Conservation (phyloP, 1,140 invertebrate species). For the Campoletis sonorensis region DNA sequence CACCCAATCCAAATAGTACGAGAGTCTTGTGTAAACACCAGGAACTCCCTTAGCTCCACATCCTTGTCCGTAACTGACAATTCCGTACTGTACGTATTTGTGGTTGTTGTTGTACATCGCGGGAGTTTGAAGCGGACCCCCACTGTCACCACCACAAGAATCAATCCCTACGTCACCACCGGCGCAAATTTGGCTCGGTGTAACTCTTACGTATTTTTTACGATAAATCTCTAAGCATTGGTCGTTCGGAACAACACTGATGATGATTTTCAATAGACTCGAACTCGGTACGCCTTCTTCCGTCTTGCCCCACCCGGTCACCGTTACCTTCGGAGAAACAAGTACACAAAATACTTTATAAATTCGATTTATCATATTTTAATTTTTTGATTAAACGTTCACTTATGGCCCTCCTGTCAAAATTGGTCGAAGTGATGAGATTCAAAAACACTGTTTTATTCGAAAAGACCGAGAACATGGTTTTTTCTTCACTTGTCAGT, state of each 20-base stretch:
- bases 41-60: constrained; percentile 78
- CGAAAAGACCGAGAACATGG: too few relatives aligned
- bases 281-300: constrained; percentile 72
- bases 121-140: constrained; percentile 74
- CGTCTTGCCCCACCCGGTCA: constrained; percentile 81
- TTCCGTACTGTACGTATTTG: constrained; percentile 73
- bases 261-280: constrained; percentile 75
- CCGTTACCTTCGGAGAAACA: constrained; percentile 60
- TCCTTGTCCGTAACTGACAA: constrained; percentile 77
- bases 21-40: constrained; percentile 80
- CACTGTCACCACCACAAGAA: constrained; percentile 75
- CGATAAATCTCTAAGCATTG: constrained; percentile 75
- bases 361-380: neutral
- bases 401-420: too few relatives aligned
- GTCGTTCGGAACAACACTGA: constrained; percentile 72
- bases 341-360: neutral
- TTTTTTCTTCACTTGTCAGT: too few relatives aligned
- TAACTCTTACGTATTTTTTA: constrained; percentile 65
- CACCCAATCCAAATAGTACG: constrained; percentile 82
- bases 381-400: too few relatives aligned
- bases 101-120: constrained; percentile 58
- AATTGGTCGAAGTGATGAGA: too few relatives aligned
- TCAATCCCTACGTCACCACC: constrained; percentile 76
- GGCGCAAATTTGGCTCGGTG: constrained; percentile 79
- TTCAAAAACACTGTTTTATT: too few relatives aligned